Evolutionary conservation across 2,113 vertebrate genomes (phyloP).

Genomic region (Nannospalax galili): DNA sequence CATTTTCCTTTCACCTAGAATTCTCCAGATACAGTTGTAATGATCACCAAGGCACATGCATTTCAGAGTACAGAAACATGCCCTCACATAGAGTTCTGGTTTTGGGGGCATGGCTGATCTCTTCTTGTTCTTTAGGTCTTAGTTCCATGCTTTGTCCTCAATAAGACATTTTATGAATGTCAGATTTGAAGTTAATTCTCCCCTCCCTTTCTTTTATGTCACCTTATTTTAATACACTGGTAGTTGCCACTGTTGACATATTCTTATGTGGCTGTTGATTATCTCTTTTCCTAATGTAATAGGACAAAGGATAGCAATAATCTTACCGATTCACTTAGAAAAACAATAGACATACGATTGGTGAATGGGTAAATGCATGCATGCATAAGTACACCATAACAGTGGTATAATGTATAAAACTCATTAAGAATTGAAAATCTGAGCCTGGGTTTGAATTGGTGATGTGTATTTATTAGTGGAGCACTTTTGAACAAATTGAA

Average conservation of each 20-base stretch:
- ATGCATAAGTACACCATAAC: background rate
- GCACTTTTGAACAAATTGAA: background rate
- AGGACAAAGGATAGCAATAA: background rate
- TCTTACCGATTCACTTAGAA: background rate
- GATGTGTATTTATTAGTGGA: background rate
- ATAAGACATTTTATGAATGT: background rate
- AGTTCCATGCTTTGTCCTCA: background rate
- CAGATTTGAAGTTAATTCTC: background rate
- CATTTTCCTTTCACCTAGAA: background rate
- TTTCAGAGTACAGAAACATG: background rate
- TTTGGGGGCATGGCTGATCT: background rate
- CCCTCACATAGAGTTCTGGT: background rate
- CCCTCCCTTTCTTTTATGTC: background rate
- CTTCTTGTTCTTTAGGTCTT: background rate
- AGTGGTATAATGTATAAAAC: no score
- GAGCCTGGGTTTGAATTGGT: background rate
- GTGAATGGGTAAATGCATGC: background rate
- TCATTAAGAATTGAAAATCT: background rate
- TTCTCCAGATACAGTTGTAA: rapidly evolving
- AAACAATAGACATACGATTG: background rate
- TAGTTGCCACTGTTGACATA: background rate
- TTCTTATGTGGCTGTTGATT: background rate
- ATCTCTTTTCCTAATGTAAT: background rate
- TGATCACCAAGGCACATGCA: background rate
- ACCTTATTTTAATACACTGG: background rate